phyloP scores from a whole-genome alignment of 2,888 invertebrate genomes.

The Hecatera dysodea region DNA sequence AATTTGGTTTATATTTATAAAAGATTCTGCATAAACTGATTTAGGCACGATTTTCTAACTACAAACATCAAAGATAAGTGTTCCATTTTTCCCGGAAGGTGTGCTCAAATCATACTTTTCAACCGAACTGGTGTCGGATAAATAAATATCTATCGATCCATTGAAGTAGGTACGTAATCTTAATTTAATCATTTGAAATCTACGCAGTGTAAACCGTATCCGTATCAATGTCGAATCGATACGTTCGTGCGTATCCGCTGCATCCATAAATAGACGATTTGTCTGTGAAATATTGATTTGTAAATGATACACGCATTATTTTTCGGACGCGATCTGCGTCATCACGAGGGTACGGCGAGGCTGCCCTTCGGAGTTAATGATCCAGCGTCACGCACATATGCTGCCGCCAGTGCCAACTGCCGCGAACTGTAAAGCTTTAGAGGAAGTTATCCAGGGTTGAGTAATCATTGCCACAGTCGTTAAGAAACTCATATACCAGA shows the following conservation, averaged over 20 bases:
- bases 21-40: constrained; percentile 14
- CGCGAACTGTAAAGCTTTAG: constrained; percentile 33
- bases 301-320: constrained; percentile 45
- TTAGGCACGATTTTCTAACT: constrained; percentile 6
- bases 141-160: constrained; percentile 19
- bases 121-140: constrained; percentile 12
- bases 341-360: constrained; percentile 69
- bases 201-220: constrained; percentile 14
- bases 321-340: constrained; percentile 73
- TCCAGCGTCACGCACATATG: constrained; percentile 72
- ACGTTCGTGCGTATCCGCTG: constrained; percentile 44
- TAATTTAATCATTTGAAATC: constrained; percentile 21
- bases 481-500: constrained; percentile 53
- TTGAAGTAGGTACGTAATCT: neutral
- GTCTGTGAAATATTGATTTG: constrained; percentile 47
- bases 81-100: constrained; percentile 24
- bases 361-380: constrained; percentile 76
- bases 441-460: constrained; percentile 58
- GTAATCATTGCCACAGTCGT: constrained; percentile 53
- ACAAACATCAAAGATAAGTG: constrained; percentile 34
- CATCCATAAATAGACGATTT: constrained; percentile 54
- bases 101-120: constrained; percentile 25
- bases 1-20: constrained; percentile 28
- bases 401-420: constrained; percentile 35
- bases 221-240: constrained; percentile 43